A percentile compares a stretch with the other conserved stretches of the same genome.
Conservation (phyloP, 2,888 invertebrate genomes). For the Baronia brevicornis region DNA sequence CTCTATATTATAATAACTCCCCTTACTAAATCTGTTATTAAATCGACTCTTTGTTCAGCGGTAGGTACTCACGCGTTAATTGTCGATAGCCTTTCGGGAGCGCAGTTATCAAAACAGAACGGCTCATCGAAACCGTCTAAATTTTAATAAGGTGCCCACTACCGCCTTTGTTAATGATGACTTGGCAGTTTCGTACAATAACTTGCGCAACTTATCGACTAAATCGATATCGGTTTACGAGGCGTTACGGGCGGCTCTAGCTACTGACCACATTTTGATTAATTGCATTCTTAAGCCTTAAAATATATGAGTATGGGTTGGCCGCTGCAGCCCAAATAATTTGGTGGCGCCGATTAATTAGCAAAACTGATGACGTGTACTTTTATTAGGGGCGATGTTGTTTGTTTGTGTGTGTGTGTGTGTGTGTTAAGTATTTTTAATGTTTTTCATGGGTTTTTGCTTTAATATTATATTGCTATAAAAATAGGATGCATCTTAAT, state of each 20-base stretch:
- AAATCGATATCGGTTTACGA: slow-evolving; percentile 74
- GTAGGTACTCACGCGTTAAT: slow-evolving; percentile 33
- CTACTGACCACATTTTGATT: slow-evolving; percentile 74
- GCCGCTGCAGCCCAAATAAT: slow-evolving; percentile 45
- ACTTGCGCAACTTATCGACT: slow-evolving; percentile 72
- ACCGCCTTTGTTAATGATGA: slow-evolving; percentile 69
- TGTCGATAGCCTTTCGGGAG: slow-evolving; percentile 44
- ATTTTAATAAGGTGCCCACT: slow-evolving; percentile 75
- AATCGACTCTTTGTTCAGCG: slow-evolving; percentile 41
- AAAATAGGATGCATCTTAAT: too few relatives aligned
- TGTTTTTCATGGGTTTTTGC: slow-evolving; percentile 36
- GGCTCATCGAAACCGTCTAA: slow-evolving; percentile 65
- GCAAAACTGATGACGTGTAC: slow-evolving; percentile 53
- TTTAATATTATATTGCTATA: too few relatives aligned
- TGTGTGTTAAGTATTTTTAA: slow-evolving; percentile 51
- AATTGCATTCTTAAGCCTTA: slow-evolving; percentile 63
- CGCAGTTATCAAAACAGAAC: slow-evolving; percentile 70
- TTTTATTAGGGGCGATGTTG: slow-evolving; percentile 45
- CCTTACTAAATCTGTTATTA: slow-evolving; percentile 40
- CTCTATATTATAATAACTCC: too few relatives aligned
- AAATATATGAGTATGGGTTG: slow-evolving; percentile 34
- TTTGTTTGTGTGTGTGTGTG: too few relatives aligned
- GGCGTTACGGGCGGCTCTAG: slow-evolving; percentile 67
- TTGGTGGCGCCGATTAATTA: slow-evolving; percentile 69
- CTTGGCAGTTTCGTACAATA: slow-evolving; percentile 64